Percentiles rank a stretch among this genome's conserved stretches.
These are phyloP conservation scores for Onchidella celtica DNA, from an alignment of 2,888 invertebrate species.

Conservation along the genomic window DNA sequence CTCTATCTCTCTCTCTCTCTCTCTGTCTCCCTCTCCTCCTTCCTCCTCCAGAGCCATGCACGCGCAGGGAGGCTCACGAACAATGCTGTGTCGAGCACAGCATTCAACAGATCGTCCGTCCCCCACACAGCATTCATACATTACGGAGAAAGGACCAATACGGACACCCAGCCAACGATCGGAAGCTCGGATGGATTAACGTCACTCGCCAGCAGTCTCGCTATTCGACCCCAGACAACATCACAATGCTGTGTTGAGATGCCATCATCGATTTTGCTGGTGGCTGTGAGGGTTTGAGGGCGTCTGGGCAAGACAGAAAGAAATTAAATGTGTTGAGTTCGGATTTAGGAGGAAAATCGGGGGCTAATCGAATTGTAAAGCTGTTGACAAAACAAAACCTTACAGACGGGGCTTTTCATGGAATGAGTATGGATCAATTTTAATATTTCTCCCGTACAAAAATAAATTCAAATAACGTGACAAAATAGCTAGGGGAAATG, in stretches of 20 bases:
- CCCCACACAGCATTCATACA: constrained; percentile 16
- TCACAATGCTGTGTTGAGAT: constrained; percentile 26
- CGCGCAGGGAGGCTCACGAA: not conserved
- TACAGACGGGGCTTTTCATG: too few species aligned
- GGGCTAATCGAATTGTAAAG: too few species aligned
- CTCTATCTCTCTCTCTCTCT: too few species aligned
- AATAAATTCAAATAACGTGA: too few species aligned
- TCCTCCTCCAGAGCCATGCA: not conserved
- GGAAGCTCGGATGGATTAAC: not conserved
- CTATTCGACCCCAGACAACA: not conserved
- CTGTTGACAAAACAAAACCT: too few species aligned
- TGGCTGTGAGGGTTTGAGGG: not conserved
- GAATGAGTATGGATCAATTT: too few species aligned
- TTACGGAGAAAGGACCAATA: constrained; percentile 15
- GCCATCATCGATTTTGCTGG: constrained; percentile 7
- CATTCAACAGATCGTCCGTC: not conserved
- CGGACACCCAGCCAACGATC: not conserved
- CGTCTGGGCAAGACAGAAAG: not conserved
- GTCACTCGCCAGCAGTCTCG: not conserved
- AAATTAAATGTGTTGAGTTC: too few species aligned
- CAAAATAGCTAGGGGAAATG: too few species aligned
- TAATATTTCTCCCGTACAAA: too few species aligned
- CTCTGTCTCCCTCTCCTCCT: too few species aligned
- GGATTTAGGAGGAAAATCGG: too few species aligned
- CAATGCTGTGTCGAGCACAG: constrained; percentile 23